Conservation (phyloP, 2,113 vertebrate species). For the Heterotis niloticus region DNA sequence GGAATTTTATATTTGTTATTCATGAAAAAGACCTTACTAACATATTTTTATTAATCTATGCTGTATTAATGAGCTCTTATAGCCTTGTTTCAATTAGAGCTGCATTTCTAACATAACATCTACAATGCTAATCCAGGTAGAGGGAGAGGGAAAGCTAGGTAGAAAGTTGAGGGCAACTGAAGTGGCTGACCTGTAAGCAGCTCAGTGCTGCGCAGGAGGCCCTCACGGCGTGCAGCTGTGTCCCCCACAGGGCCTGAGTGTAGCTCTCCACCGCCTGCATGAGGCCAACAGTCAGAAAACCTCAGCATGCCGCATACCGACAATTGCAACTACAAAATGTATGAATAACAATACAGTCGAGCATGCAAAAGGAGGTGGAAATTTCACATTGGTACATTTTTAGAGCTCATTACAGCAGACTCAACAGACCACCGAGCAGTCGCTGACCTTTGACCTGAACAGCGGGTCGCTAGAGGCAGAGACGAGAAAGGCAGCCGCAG, state of each 20-base stretch:
- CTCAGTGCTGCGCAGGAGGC: constrained; percentile 83
- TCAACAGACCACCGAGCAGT: not conserved
- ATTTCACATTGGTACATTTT: not conserved
- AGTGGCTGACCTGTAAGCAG: constrained; percentile 80
- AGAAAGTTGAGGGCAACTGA: no score
- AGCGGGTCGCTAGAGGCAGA: constrained; percentile 66
- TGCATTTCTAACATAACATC: no score
- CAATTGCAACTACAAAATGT: not conserved
- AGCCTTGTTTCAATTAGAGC: no score
- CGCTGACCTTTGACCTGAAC: constrained; percentile 84
- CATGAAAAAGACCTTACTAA: no score
- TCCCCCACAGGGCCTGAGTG: constrained; percentile 81
- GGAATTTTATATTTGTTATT: no score
- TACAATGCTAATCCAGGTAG: no score
- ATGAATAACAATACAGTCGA: not conserved
- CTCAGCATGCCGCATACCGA: no score
- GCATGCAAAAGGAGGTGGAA: not conserved
- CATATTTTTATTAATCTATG: no score
- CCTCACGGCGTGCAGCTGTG: constrained; percentile 75
- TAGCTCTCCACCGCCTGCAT: constrained; percentile 84
- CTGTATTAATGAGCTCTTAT: no score
- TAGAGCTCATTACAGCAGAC: not conserved
- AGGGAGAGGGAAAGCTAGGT: no score
- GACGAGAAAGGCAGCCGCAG: constrained; percentile 68
- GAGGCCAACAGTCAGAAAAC: constrained; percentile 13